Base-by-base conservation (phyloP, 92 coral and sea anemone species). In the Epizoanthus stellaris region DNA sequence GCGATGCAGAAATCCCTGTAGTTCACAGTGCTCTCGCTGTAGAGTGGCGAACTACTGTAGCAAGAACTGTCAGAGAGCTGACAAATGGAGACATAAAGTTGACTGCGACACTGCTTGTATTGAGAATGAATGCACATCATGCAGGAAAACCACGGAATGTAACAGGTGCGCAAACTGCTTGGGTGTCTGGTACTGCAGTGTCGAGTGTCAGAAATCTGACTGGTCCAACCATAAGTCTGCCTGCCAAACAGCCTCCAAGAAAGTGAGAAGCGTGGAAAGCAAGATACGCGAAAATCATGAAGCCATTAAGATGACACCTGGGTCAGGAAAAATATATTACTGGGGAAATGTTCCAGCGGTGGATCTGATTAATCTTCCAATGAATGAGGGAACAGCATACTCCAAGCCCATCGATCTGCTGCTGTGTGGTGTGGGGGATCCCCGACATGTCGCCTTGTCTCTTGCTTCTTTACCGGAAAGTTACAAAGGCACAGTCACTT, bases 261-360 rank as follows among this genome's bases (percentile, higher is more conserved):
- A 73, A 68, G 74, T 57, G 59, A 72, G 67, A 11, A 45, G 73
- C 63, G 58, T 73, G 30, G 75, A 38, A 15, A 81, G 68, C 6
- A 62, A 38, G 40, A 42, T 86, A 86, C 86, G 67, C 68, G 59
- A 47, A 85, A 52, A 23, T 14, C 70, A 56, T 81, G 90, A 69
- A 25, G 80, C 38, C 85, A 62, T 54, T 83, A 86, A 38, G 63
- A 21, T 42, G 67, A 13, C 45, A 89, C 86, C 38, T 70, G 84
- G 86, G 84, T 67, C 47, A 70, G 87, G 39, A 62, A 23, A 23
- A 16, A 69, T 39, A 14, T 94, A 92, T 68, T 94, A 92, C 85
- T 94, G 93, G 95, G 98, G 98, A 10, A 92, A 94, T 75, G 57
- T 25, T 2, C 98, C 98, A 25, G 95, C 95, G 8, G 85, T 89